Conservation (phyloP, 2,797 vertebrate genomes). For the Thaleichthys pacificus region DNA sequence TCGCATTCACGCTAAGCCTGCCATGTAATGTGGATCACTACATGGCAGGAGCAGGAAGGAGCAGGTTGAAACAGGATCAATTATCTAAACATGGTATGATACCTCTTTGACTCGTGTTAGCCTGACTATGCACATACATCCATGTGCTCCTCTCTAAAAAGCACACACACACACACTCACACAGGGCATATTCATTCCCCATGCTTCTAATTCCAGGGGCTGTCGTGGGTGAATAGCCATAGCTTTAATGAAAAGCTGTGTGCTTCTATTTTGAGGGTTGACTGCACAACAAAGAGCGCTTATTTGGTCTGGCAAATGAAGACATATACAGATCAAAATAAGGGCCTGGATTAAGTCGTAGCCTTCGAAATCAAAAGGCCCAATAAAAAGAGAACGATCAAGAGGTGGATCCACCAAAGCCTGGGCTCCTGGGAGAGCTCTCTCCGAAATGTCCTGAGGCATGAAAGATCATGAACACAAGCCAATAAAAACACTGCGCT, state of each 20-base stretch:
- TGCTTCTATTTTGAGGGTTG: slow-evolving; percentile 33
- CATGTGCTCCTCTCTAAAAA: neutral
- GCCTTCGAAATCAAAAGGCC: slow-evolving; percentile 29
- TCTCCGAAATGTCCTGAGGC: slow-evolving; percentile 51
- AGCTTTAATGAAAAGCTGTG: slow-evolving; percentile 39
- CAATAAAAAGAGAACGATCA: slow-evolving; percentile 34
- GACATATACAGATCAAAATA: slow-evolving; percentile 27
- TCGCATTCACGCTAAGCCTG: slow-evolving; percentile 20
- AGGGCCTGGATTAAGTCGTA: slow-evolving; percentile 18
- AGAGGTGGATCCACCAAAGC: slow-evolving; percentile 48
- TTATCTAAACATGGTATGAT: too few species aligned
- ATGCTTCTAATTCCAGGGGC: slow-evolving; percentile 13
- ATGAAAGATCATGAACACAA: slow-evolving; percentile 55
- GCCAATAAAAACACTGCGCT: slow-evolving; percentile 45
- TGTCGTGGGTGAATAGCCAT: slow-evolving; percentile 22
- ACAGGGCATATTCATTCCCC: slow-evolving; percentile 1
- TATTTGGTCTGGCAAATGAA: slow-evolving; percentile 17
- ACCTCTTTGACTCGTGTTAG: slow-evolving; percentile 7
- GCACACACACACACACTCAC: neutral
- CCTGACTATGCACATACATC: neutral
- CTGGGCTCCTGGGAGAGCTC: slow-evolving; percentile 45
- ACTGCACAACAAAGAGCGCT: slow-evolving; percentile 17
- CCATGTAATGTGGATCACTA: slow-evolving; percentile 31
- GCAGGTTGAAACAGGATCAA: neutral
- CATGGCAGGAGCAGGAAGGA: too few species aligned